Conservation (phyloP, 2,888 invertebrate species). For the Amphipyra tragopoginis region DNA sequence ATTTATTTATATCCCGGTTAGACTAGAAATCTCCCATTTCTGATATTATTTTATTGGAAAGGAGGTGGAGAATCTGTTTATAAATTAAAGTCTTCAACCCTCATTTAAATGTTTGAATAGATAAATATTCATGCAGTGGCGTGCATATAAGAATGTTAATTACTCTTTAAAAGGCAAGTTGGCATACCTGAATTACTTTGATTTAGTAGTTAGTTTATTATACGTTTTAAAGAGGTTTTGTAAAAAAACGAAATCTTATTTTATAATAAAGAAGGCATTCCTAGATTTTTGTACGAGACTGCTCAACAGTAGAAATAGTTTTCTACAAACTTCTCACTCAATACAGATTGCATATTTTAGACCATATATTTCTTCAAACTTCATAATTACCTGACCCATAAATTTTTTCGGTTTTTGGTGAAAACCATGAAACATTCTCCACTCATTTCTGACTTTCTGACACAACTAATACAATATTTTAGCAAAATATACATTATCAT, state of each 20-base stretch:
- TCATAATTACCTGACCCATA: background rate
- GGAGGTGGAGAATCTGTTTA: background rate
- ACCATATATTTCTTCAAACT: too few relatives aligned
- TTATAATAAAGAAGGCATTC: too few relatives aligned
- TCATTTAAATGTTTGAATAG: conserved; percentile 32
- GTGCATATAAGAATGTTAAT: conserved; percentile 13
- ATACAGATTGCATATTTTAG: too few relatives aligned
- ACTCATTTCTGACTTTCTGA: conserved; percentile 11
- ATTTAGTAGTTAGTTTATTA: background rate
- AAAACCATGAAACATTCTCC: conserved; percentile 7
- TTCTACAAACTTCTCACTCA: too few relatives aligned
- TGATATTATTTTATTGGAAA: conserved; percentile 37
- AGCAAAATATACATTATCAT: too few relatives aligned
- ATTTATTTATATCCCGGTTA: conserved; percentile 45
- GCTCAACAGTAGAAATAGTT: too few relatives aligned
- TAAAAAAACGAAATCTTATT: too few relatives aligned
- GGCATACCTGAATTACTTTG: conserved; percentile 34
- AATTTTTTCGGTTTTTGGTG: conserved; percentile 12
- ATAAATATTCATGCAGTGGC: conserved; percentile 28
- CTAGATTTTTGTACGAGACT: too few relatives aligned
- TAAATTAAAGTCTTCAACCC: conserved; percentile 7
- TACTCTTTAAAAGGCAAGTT: conserved; percentile 30
- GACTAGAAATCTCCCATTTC: conserved; percentile 25
- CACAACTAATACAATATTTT: too few relatives aligned
- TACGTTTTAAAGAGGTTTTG: too few relatives aligned